Evolutionary conservation across 2,113 vertebrate species (phyloP).

Genomic region (Corydoras sp.): DNA sequence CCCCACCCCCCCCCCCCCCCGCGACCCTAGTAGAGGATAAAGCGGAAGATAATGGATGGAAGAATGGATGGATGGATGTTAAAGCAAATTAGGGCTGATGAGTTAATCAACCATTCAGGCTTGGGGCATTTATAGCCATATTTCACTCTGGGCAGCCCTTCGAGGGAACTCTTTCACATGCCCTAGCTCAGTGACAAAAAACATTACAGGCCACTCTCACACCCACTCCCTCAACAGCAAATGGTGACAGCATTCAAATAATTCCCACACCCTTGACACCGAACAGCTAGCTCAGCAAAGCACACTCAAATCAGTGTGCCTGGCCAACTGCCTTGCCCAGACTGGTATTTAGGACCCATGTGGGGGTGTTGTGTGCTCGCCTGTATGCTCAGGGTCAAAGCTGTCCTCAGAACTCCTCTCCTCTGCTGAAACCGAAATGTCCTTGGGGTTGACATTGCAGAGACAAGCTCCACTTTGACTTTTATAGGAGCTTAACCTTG

Average conservation of each 20-base stretch:
- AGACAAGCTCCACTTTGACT: conserved; percentile 26
- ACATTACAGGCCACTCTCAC: background rate
- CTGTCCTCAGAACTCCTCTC: conserved; percentile 30
- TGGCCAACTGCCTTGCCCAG: conserved; percentile 35
- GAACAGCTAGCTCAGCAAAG: conserved; percentile 56
- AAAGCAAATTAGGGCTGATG: conserved; percentile 41
- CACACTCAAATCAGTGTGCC: conserved; percentile 51
- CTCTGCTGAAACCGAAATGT: conserved; percentile 21
- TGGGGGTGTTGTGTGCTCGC: background rate
- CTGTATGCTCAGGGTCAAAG: conserved; percentile 32
- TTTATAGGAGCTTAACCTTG: conserved; percentile 34
- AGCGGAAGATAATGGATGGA: too few relatives aligned
- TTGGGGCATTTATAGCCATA: conserved; percentile 26
- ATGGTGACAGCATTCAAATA: conserved; percentile 53
- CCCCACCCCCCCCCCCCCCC: background rate
- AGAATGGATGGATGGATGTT: conserved; percentile 17
- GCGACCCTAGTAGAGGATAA: too few relatives aligned
- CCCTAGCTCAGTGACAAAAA: background rate
- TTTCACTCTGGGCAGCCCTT: conserved; percentile 23
- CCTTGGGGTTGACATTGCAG: conserved; percentile 44
- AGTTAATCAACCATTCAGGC: conserved; percentile 41
- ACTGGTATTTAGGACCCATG: conserved; percentile 15
- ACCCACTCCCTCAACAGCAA: conserved; percentile 40
- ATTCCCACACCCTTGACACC: conserved; percentile 49
- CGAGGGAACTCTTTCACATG: conserved; percentile 20